Conservation (phyloP, 2,797 vertebrate genomes). For the Eospalax fontanierii region DNA sequence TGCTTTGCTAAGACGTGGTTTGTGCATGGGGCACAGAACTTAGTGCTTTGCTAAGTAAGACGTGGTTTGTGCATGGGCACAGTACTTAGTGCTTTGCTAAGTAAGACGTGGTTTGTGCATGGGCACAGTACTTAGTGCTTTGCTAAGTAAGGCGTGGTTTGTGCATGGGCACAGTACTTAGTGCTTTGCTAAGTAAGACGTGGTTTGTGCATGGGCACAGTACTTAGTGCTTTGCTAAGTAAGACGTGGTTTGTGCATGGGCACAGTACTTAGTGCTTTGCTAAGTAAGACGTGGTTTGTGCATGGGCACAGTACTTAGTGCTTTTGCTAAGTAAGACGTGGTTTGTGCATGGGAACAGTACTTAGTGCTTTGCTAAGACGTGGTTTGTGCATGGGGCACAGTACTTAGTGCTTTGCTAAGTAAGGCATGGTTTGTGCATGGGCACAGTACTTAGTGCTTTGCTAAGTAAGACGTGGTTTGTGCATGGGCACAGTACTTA, state of each 20-base stretch:
- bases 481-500: accelerated
- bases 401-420: background rate
- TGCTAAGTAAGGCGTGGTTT: background rate
- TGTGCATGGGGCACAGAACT: accelerated
- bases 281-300: background rate
- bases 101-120: background rate
- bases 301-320: accelerated
- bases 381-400: accelerated
- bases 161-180: accelerated
- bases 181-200: background rate
- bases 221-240: background rate
- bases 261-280: background rate
- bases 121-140: background rate
- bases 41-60: background rate
- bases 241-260: accelerated
- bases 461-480: background rate
- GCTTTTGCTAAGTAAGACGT: background rate
- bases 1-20: background rate
- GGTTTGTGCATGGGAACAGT: accelerated
- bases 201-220: accelerated
- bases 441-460: background rate
- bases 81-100: background rate
- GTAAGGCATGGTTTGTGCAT: background rate
- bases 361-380: no score
- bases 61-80: accelerated